Conservation (phyloP, 2,888 invertebrate species). For the Tinea trinotella region DNA sequence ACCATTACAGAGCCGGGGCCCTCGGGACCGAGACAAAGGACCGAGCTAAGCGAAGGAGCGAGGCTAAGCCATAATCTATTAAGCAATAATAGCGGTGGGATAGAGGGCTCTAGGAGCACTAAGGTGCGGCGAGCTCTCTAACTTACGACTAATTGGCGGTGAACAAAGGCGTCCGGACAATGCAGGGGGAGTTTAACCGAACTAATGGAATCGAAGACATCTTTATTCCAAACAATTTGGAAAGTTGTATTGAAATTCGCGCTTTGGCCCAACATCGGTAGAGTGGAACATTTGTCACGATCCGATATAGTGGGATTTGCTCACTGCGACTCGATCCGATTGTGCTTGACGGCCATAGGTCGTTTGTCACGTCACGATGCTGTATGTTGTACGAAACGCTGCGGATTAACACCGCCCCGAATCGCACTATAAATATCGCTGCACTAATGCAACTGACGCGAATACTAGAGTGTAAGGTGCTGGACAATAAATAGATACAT, state of each 20-base stretch:
- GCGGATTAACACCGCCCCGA: slow-evolving; percentile 19
- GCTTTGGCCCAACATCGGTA: background rate
- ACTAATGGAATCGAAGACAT: slow-evolving; percentile 43
- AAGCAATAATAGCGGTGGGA: slow-evolving; percentile 42
- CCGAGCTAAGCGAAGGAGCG: slow-evolving; percentile 28
- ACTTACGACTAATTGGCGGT: slow-evolving; percentile 33
- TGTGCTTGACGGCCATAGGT: slow-evolving; percentile 5
- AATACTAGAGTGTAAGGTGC: slow-evolving; percentile 21
- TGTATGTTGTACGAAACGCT: slow-evolving; percentile 12
- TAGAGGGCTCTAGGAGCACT: slow-evolving; percentile 21
- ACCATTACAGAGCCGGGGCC: slow-evolving; percentile 21
- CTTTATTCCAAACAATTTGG: slow-evolving; percentile 29
- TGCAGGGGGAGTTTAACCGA: slow-evolving; percentile 28
- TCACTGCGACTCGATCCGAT: slow-evolving; percentile 14
- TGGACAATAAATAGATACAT: slow-evolving; percentile 18
- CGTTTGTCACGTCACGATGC: slow-evolving; percentile 17
- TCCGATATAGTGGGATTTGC: slow-evolving; percentile 11
- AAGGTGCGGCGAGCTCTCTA: slow-evolving; percentile 27
- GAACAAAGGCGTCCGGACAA: slow-evolving; percentile 51
- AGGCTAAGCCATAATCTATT: slow-evolving; percentile 49
- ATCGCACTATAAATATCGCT: slow-evolving; percentile 43
- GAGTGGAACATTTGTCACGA: slow-evolving; percentile 11
- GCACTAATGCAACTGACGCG: slow-evolving; percentile 40
- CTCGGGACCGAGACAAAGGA: slow-evolving; percentile 37
- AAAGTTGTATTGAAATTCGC: slow-evolving; percentile 25